Conservation (phyloP, 1,140 invertebrate genomes). For the Homalodisca vitripennis region DNA sequence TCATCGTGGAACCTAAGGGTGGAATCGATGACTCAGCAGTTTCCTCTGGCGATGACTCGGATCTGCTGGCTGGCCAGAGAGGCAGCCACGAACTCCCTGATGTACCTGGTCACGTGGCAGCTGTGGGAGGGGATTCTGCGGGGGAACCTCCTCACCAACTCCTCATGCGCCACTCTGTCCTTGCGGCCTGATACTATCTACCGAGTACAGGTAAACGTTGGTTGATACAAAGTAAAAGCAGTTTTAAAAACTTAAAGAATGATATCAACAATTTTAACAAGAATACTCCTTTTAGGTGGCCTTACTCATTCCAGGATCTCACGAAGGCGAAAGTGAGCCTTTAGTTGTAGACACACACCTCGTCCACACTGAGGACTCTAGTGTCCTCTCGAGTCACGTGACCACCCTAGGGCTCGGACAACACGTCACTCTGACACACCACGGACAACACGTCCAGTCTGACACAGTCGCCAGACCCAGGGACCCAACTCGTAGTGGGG, state of each 20-base stretch:
- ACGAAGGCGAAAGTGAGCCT: not conserved
- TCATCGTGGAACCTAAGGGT: not conserved
- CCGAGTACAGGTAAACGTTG: constrained; percentile 5
- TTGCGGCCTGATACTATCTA: not conserved
- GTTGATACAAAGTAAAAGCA: no score
- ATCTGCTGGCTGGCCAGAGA: not conserved
- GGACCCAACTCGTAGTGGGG: not conserved
- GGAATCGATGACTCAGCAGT: not conserved
- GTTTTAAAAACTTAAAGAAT: no score
- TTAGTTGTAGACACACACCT: not conserved
- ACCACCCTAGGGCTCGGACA: not conserved
- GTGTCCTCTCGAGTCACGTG: not conserved
- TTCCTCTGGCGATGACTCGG: not conserved
- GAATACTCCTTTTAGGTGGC: constrained; percentile 5
- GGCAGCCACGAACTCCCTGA: not conserved
- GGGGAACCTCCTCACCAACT: constrained; percentile 11
- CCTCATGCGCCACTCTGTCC: not conserved
- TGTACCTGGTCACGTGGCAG: not conserved
- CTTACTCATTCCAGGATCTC: not conserved
- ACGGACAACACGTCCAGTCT: not conserved
- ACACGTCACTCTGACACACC: not conserved
- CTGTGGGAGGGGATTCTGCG: not conserved
- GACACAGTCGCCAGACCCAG: not conserved
- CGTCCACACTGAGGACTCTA: no score
- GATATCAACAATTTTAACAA: no score